Base-by-base conservation (phyloP, 2,113 vertebrate species). In the Podarcis muralis region DNA sequence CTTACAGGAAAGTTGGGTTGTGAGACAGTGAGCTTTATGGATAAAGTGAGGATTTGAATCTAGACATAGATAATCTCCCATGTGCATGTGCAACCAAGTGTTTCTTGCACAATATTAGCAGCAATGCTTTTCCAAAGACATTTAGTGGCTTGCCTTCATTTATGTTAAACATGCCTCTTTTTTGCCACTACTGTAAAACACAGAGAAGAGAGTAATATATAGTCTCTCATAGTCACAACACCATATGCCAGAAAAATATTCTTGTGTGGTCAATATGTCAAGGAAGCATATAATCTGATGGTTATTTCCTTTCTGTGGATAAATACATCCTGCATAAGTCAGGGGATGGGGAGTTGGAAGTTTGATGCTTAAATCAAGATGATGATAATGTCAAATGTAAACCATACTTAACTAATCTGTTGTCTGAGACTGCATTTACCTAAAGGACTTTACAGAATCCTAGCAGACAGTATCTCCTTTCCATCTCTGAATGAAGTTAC, bases 241-340 rank as follows among this genome's bases (percentile, higher is more conserved):
- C n/a, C 32, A 6, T 81, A 11, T n/a, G 57, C 57, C 35, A 81
- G 79, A 62, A 81, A 62, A 65, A 65, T 81, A 65, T n/a, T 74
- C 77, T 1, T 27, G 0, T 27, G 1, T 43, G 81, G 85, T 7
- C 18, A 79, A 57, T 69, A 1, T 5, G 13, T 2, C 18, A 72
- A 87, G 22, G 0, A 0, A 87, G 88, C 84, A 8, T 7, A 7
- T 43, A 88, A 87, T n/a, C 22, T 85, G 72, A 32, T 3, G 0
- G 3, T 0, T 0, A 0, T 85, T 85, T 89, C 30, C 80, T 85
- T 79, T 37, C 77, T 16, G 77, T 35, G 82, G 71, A 71, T 71
- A 72, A 84, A 84, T 72, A 57, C 16, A 25, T 75, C 22, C n/a
- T 75, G 30, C n/a, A 57, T 75, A 71, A 62, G 30, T 11, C 32